These are phyloP conservation scores for Melanotus villosus DNA, from an alignment of 2,888 invertebrate genomes.

Conservation along the genomic window DNA sequence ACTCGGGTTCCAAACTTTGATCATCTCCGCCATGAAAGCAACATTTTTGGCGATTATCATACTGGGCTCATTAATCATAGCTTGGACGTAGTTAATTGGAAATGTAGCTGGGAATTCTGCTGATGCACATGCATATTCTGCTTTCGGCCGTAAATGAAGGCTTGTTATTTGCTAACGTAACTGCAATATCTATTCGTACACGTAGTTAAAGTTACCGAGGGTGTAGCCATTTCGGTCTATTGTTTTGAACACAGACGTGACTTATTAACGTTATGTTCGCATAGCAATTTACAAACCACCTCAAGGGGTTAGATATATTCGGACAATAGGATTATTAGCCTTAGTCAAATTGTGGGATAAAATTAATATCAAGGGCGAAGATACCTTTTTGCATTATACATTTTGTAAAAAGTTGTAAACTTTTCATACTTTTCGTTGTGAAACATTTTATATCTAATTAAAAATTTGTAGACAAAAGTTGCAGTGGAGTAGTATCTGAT, in stretches of 20 bases:
- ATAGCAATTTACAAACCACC: too few species aligned
- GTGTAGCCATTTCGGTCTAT: neutral
- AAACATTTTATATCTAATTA: too few species aligned
- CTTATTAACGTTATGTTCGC: neutral
- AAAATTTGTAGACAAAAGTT: too few species aligned
- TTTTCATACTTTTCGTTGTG: too few species aligned
- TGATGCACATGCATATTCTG: constrained; percentile 18
- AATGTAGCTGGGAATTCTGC: constrained; percentile 30
- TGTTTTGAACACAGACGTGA: neutral
- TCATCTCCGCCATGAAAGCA: constrained; percentile 20
- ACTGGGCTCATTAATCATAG: constrained; percentile 30
- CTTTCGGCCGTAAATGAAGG: constrained; percentile 5
- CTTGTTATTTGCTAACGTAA: constrained; percentile 4
- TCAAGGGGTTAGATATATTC: too few species aligned
- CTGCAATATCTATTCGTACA: neutral
- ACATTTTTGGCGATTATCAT: constrained; percentile 30
- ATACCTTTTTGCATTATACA: too few species aligned
- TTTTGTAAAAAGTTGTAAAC: too few species aligned
- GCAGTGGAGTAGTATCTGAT: too few species aligned
- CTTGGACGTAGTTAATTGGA: constrained; percentile 39
- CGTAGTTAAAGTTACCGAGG: neutral
- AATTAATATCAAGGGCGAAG: too few species aligned
- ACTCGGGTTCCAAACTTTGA: constrained; percentile 18
- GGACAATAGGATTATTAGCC: too few species aligned
- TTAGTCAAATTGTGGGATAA: too few species aligned